Evolutionary conservation across 2,113 vertebrate species (phyloP), one percentile per base, ranked within the genome.

Genomic region (Phocoena phocoena): DNA sequence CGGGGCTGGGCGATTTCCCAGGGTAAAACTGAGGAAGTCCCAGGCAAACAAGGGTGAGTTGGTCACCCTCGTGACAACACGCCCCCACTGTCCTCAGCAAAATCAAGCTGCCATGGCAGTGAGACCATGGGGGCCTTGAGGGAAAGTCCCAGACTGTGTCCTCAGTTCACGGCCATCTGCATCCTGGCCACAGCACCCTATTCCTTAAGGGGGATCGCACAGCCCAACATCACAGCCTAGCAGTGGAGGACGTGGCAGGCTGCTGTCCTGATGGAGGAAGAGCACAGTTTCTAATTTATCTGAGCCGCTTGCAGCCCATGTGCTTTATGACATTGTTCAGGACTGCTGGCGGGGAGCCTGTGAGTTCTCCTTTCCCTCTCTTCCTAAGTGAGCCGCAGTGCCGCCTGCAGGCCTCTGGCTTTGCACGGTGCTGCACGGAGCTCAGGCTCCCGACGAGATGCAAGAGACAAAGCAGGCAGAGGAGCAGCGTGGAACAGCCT

Each of bases 161-260:
- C 50, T 38, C 8, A 0, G 12, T 15, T 65, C 25, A 0, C 3
- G 10, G 81, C 17, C 14, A 0, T 13, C 28, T 20, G 67, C 33
- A 5, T 14, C 47, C 38, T 2, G 12, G 41, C 11, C 18, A 0
- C 0, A 4, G 67, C 11, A 1, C 13, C 38, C 12, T 1, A 1
- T 12, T 81, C 33, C 63, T 31, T 4, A 1, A 8, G n/a, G 58
- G 58, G 0, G 13, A 3, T 14, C 38, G 2, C 47, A 33, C 0
- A 15, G 67, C 67, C 47, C 53, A 4, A 28, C 2, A 2, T 31
- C 68, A 15, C 23, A 6, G 18, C 8, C 33, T 1, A 0, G 15
- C 2, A 0, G 0, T 1, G 31, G 36, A 11, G 68, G 74, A 20
- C 0, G 17, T 0, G 2, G 65, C 11, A 4, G 21, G 31, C 8